Evolutionary conservation across 2,113 vertebrate species (phyloP).

Genomic region (Chionis minor): DNA sequence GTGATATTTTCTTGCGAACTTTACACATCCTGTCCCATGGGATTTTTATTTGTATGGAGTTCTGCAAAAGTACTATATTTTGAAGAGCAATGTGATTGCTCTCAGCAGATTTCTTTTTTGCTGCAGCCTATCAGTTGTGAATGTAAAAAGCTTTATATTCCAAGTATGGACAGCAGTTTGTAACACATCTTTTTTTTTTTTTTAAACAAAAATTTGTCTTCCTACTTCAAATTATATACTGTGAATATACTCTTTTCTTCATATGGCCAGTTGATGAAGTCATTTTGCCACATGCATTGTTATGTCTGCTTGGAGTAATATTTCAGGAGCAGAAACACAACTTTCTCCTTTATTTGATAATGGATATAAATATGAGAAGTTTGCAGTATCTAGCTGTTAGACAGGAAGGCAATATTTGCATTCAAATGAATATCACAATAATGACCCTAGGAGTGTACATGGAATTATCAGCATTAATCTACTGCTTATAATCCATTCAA

Average conservation of each 20-base stretch:
- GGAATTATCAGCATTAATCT: not conserved
- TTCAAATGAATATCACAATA: not conserved
- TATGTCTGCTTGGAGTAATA: conserved; percentile 38
- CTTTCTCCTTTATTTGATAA: conserved; percentile 63
- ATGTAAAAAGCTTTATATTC: not conserved
- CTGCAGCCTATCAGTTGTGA: not conserved
- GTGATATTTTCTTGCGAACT: not conserved
- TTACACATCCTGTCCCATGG: not conserved
- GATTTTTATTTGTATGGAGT: not conserved
- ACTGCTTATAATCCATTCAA: not conserved
- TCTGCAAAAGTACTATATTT: not conserved
- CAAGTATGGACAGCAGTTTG: not conserved
- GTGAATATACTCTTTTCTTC: not conserved
- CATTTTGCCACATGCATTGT: not conserved
- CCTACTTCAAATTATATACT: not conserved
- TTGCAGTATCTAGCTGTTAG: not conserved
- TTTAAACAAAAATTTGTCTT: not conserved
- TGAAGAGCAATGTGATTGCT: not conserved
- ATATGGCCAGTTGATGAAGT: not conserved
- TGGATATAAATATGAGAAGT: not conserved
- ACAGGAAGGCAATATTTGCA: not conserved
- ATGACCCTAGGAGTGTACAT: not conserved
- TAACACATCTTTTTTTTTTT: not conserved
- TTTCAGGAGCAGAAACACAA: conserved; percentile 33
- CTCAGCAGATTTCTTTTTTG: not conserved